Evolutionary conservation across 1,140 invertebrate genomes (phyloP).

Genomic region (Eupristina koningsbergeri): DNA sequence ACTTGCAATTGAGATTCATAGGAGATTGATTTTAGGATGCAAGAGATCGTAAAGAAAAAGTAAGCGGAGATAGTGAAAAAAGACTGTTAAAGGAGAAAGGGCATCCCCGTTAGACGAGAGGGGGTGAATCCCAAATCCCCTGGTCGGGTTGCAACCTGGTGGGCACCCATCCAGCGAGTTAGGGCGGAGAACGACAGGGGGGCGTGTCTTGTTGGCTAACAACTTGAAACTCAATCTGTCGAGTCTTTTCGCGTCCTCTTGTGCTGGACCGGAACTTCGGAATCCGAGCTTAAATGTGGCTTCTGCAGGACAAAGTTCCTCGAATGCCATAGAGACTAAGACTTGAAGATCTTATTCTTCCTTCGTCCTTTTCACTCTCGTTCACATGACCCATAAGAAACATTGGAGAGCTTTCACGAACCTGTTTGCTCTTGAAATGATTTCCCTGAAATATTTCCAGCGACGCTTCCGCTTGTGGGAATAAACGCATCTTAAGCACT

Average conservation of each 20-base stretch:
- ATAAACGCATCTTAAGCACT: background rate
- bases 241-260: constrained; percentile 31
- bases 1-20: background rate
- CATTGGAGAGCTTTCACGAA: background rate
- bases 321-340: constrained; percentile 12
- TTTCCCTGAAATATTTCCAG: background rate
- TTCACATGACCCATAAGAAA: no score
- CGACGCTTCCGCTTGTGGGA: background rate
- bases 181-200: background rate
- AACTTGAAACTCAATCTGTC: constrained; percentile 66
- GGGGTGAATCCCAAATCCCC: background rate
- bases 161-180: no score
- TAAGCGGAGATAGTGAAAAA: constrained; percentile 20
- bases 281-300: background rate
- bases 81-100: background rate
- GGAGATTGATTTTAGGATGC: background rate
- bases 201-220: constrained; percentile 60
- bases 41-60: background rate
- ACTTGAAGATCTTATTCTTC: constrained; percentile 22
- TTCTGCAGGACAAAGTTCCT: no score
- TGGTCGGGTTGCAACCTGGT: background rate
- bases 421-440: constrained; percentile 25
- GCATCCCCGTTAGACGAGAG: background rate
- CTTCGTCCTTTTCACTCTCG: background rate
- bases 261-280: background rate